Evolutionary conservation across 2,113 vertebrate genomes (phyloP).

Genomic region (Grallaria varia): DNA sequence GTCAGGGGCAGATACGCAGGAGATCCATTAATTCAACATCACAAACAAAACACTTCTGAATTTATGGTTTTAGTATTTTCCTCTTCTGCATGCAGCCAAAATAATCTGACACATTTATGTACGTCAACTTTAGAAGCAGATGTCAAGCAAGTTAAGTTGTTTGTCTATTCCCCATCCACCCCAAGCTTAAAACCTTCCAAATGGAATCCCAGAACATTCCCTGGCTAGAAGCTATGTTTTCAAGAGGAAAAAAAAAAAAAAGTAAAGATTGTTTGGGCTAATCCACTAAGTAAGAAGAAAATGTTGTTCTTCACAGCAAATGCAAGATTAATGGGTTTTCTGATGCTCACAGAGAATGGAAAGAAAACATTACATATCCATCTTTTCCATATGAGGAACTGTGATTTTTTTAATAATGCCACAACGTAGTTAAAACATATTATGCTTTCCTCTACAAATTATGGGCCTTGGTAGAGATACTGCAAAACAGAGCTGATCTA

Average conservation of each 20-base stretch:
- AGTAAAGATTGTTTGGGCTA: background rate
- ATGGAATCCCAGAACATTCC: constrained; percentile 1
- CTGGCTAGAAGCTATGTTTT: background rate
- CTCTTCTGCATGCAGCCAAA: constrained; percentile 7
- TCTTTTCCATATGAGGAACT: background rate
- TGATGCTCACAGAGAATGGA: background rate
- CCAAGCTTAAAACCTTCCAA: constrained; percentile 2
- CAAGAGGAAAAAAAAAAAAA: background rate
- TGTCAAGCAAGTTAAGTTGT: constrained; percentile 14
- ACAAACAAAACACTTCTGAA: background rate
- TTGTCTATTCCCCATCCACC: background rate
- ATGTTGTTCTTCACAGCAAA: background rate
- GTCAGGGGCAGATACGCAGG: background rate
- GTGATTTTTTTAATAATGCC: background rate
- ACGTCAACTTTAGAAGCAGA: background rate
- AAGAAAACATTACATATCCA: background rate
- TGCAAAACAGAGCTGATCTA: background rate
- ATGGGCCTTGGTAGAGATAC: background rate
- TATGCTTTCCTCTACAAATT: background rate
- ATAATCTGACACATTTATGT: background rate
- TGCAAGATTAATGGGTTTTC: background rate
- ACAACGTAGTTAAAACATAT: background rate
- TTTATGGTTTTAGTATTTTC: background rate
- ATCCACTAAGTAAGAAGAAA: background rate
- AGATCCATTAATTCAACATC: background rate